Evolutionary conservation across 2,888 invertebrate genomes (phyloP), one percentile per base, ranked within the genome.

Genomic region (Mesorhabditis belari): DNA sequence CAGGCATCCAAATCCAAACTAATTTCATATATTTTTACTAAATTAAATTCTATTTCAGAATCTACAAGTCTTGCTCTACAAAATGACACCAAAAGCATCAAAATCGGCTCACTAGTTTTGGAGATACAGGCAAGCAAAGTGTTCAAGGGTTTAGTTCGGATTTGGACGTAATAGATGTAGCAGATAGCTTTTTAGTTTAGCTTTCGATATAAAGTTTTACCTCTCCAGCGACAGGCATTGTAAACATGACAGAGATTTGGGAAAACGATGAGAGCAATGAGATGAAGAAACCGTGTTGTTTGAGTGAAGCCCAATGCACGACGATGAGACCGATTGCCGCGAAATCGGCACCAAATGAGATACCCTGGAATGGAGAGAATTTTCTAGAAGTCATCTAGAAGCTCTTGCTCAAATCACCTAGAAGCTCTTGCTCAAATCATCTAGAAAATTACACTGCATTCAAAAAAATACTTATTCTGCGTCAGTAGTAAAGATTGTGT

Each of bases 341-440:
- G 58, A 77, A 77, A 58, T 77, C 76, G 4, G 77, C 75, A 52
- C 73, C 77, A 58, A 75, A 77, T n/a, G 76, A 74, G 4, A 77
- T 63, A 1, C 77, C 76, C 74, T 71, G 62, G 29, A 55, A 61
- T 5, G n/a, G 3, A 6, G 12, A 12, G 12, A 49, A 6, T 26
- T 44, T 9, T 50, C n/a, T 35, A 35, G n/a, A 35, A 35, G 12
- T n/a, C n/a, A 35, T 35, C 44, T 35, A 35, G 12, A 35, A 35
- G n/a, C 44, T 35, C 12, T 35, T 35, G n/a, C 44, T 35, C n/a
- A 35, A 9, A 35, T 35, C 12, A 9, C 44, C 44, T 35, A 35
- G n/a, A 35, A 35, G n/a, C 44, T 35, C 12, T 35, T 35, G n/a
- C 44, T 35, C n/a, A 35, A 9, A 35, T 35, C 12, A 35, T 35